Evolutionary conservation across 2,888 invertebrate species (phyloP).

Genomic region (Drosophila testacea): DNA sequence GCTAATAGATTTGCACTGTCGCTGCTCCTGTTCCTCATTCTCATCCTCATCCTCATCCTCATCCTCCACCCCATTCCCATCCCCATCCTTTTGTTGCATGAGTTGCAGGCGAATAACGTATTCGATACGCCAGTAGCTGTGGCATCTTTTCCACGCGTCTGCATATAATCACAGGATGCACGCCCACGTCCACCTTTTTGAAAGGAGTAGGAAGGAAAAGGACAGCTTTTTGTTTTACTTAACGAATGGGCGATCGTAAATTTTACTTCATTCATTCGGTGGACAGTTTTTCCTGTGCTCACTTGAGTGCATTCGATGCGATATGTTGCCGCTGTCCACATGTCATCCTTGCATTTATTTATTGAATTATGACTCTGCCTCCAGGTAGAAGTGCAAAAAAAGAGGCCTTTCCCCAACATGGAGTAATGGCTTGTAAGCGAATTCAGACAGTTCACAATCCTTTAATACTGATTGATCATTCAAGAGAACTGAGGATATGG

Average conservation of each 20-base stretch:
- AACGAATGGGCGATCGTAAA: constrained; percentile 68
- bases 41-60: background rate
- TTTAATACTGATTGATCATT: constrained; percentile 58
- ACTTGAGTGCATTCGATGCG: constrained; percentile 78
- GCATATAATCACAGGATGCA: constrained; percentile 68
- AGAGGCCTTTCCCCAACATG: constrained; percentile 10
- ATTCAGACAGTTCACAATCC: constrained; percentile 25
- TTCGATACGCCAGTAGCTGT: constrained; percentile 40
- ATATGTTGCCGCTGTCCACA: constrained; percentile 79
- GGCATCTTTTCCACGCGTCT: constrained; percentile 51
- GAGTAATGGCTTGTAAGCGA: constrained; percentile 51
- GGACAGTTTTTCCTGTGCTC: constrained; percentile 51
- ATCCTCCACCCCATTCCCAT: background rate
- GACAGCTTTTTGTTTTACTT: constrained; percentile 63
- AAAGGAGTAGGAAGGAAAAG: background rate
- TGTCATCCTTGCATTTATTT: constrained; percentile 83
- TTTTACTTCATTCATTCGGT: constrained; percentile 71
- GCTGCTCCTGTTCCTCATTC: constrained; percentile 8
- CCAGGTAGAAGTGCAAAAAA: constrained; percentile 25
- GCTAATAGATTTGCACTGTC: constrained; percentile 71
- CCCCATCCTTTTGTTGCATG: background rate
- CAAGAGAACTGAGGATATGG: background rate
- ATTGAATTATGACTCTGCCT: constrained; percentile 78
- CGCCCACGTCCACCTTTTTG: constrained; percentile 12
- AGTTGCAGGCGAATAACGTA: constrained; percentile 38